Percentiles rank a stretch among this genome's conserved stretches.
These are phyloP conservation scores for Callinectes sapidus DNA, from an alignment of 2,888 invertebrate species.

Conservation along the genomic window DNA sequence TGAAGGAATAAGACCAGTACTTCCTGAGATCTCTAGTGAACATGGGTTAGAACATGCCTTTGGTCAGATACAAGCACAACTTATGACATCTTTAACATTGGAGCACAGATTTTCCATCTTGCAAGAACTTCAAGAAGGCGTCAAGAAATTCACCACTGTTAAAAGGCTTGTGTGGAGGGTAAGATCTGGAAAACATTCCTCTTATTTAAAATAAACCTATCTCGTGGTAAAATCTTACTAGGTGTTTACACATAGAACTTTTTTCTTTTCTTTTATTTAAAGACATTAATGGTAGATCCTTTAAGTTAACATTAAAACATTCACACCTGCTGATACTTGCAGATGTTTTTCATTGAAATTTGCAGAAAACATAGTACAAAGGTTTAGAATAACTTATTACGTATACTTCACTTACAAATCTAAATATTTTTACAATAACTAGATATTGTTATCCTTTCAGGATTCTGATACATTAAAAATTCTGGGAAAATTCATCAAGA, in stretches of 20 bases:
- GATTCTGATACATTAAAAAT: slow-evolving; percentile 42
- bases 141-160: slow-evolving; percentile 52
- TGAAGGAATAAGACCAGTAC: not conserved
- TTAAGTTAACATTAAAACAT: no score
- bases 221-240: no score
- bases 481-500: slow-evolving; percentile 44
- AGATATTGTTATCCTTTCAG: slow-evolving; percentile 26
- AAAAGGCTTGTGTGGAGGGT: slow-evolving; percentile 68
- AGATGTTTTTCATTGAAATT: no score
- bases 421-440: not conserved
- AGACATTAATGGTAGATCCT: no score
- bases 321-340: no score
- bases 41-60: slow-evolving; percentile 55
- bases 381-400: no score
- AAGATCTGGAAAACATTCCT: not conserved
- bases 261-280: no score
- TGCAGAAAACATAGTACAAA: no score
- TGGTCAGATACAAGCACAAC: slow-evolving; percentile 50
- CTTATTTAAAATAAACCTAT: no score
- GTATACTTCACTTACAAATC: no score
- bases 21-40: slow-evolving; percentile 39
- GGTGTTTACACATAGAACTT: no score
- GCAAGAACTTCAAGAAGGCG: slow-evolving; percentile 60
- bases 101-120: slow-evolving; percentile 57
- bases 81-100: slow-evolving; percentile 39